Percentiles rank a stretch among this genome's conserved stretches.
phyloP scores from a whole-genome alignment of 2,888 invertebrate species.

The Flexamia atlantica region DNA sequence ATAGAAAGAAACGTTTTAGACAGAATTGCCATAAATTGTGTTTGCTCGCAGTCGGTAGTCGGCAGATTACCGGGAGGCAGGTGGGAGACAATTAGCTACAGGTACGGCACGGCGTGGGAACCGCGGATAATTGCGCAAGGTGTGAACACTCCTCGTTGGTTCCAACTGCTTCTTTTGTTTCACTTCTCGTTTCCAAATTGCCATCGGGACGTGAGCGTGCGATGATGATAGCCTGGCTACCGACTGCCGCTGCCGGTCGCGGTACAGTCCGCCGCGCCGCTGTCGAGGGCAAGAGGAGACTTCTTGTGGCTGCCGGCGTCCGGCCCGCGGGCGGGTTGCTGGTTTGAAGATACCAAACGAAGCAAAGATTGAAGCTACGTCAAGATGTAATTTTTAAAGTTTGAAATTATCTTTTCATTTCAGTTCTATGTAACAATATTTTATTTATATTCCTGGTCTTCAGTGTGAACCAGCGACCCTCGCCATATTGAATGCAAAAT shows the following conservation, averaged over 20 bases:
- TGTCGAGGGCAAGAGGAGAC: neutral
- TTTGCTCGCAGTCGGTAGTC: neutral
- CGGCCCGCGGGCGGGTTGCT: too few species aligned
- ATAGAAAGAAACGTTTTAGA: neutral
- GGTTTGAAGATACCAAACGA: too few species aligned
- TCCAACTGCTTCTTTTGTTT: constrained; percentile 55
- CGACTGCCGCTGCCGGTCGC: neutral
- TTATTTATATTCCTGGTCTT: too few species aligned
- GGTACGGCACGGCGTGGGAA: constrained; percentile 51
- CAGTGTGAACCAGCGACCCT: too few species aligned
- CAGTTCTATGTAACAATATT: too few species aligned
- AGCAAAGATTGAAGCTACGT: too few species aligned
- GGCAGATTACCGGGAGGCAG: constrained; percentile 3
- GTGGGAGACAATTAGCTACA: neutral
- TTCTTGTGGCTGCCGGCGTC: too few species aligned
- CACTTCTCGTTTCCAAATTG: constrained; percentile 62
- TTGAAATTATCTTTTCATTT: too few species aligned
- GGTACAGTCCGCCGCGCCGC: constrained; percentile 32
- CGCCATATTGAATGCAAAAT: too few species aligned
- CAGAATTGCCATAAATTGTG: constrained; percentile 48
- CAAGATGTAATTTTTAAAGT: too few species aligned
- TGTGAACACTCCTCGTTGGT: constrained; percentile 1
- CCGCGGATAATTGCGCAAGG: constrained; percentile 31
- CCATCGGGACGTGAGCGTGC: constrained; percentile 61
- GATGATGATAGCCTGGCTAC: constrained; percentile 60